Conservation (phyloP, 2,888 invertebrate species). For the Drosophila monieri region DNA sequence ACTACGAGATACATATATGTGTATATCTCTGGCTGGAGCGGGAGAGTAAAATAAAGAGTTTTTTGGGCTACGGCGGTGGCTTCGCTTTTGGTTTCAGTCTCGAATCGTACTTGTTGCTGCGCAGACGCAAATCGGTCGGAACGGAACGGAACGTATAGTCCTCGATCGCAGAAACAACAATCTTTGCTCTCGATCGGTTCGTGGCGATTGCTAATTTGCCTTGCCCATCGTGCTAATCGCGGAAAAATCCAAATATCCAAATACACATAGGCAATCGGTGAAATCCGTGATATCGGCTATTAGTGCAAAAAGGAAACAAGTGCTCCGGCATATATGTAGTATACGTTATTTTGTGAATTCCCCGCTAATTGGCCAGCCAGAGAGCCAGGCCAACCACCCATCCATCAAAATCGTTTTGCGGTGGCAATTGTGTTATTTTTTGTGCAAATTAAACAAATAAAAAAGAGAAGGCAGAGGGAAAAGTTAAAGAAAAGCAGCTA, state of each 20-base stretch:
- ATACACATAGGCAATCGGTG: background rate
- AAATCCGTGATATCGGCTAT: constrained; percentile 5
- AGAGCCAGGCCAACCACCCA: no score
- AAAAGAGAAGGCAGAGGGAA: background rate
- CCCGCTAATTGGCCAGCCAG: constrained; percentile 66
- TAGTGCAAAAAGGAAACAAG: constrained; percentile 16
- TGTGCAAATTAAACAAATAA: constrained; percentile 47
- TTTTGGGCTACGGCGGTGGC: constrained; percentile 33
- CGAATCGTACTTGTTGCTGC: constrained; percentile 81
- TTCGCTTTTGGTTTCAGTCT: constrained; percentile 71
- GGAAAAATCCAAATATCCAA: constrained; percentile 7
- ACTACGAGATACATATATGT: constrained; percentile 15
- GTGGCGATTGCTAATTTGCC: constrained; percentile 39
- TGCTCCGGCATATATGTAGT: constrained; percentile 12
- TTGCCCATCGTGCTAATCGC: constrained; percentile 36
- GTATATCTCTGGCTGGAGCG: constrained; percentile 21
- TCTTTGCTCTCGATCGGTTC: constrained; percentile 37
- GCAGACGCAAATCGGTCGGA: constrained; percentile 74
- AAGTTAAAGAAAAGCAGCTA: constrained; percentile 7
- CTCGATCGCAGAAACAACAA: constrained; percentile 7
- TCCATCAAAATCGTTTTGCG: constrained; percentile 4
- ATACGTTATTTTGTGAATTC: constrained; percentile 55
- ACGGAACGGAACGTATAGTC: constrained; percentile 4
- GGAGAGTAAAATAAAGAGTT: constrained; percentile 5
- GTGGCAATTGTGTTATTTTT: constrained; percentile 55